These are phyloP conservation scores for Rhynchonycteris naso DNA, from an alignment of 2,797 vertebrate species.

Conservation along the genomic window DNA sequence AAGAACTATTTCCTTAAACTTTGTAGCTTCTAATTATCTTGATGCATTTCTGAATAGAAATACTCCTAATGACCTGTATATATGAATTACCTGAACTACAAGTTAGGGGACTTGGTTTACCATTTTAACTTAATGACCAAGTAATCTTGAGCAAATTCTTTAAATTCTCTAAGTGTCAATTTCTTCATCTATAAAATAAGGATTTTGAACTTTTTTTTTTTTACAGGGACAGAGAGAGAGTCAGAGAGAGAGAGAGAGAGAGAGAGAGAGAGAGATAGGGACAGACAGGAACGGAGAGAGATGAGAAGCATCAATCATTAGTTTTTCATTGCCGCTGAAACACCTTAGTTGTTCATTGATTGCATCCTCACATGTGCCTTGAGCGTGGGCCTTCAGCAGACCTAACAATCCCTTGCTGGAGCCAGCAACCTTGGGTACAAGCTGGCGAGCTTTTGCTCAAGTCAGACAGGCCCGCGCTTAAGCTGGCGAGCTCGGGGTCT, in stretches of 20 bases:
- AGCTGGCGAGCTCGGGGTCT: too few species aligned
- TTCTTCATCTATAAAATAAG: neutral
- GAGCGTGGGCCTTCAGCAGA: too few species aligned
- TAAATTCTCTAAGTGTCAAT: neutral
- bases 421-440: too few species aligned
- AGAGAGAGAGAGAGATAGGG: neutral
- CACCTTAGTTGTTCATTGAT: too few species aligned
- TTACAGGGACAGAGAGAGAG: too few species aligned
- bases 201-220: neutral
- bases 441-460: too few species aligned
- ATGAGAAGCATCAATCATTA: too few species aligned
- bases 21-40: neutral
- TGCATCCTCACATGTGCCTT: neutral
- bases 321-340: too few species aligned
- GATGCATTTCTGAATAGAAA: neutral
- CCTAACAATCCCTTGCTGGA: too few species aligned
- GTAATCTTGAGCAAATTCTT: neutral
- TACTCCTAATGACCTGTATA: slow-evolving; percentile 8
- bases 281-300: too few species aligned
- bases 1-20: neutral
- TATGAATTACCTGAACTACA: neutral
- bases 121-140: neutral
- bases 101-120: neutral
- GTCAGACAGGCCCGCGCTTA: too few species aligned
- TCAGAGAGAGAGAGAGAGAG: neutral